Percentiles rank a stretch among this genome's conserved stretches.
Conservation (phyloP, 2,113 vertebrate genomes). For the Dicrurus megarhynchus region DNA sequence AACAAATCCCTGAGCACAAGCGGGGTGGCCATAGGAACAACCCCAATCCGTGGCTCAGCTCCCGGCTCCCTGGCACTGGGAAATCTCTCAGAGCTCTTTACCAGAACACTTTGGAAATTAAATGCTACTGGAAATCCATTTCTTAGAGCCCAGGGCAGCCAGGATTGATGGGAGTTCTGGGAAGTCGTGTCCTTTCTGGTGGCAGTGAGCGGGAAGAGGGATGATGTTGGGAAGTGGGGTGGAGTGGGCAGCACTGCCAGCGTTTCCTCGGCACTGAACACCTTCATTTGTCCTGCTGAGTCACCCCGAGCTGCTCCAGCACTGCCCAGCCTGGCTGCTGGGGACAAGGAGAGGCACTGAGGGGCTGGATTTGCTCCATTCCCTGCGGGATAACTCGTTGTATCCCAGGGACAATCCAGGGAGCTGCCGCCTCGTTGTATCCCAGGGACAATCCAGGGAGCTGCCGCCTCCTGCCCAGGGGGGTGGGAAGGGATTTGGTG, state of each 20-base stretch:
- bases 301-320: neutral
- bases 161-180: neutral
- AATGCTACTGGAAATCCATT: neutral
- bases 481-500: neutral
- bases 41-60: neutral
- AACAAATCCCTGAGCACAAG: neutral
- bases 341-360: neutral
- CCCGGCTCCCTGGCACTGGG: neutral
- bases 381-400: rapidly evolving
- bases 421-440: rapidly evolving
- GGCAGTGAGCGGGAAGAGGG: neutral
- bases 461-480: neutral
- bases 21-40: no score
- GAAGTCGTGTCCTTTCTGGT: rapidly evolving
- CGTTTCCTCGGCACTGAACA: rapidly evolving
- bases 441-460: neutral
- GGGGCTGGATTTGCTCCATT: neutral
- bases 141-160: neutral
- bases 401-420: neutral
- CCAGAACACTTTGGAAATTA: neutral
- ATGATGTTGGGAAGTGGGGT: neutral
- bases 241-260: neutral
- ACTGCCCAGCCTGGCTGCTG: neutral
- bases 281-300: neutral
- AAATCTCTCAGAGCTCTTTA: neutral